Evolutionary conservation across 2,888 invertebrate genomes (phyloP).

Genomic region (Drosophila melanosoma): DNA sequence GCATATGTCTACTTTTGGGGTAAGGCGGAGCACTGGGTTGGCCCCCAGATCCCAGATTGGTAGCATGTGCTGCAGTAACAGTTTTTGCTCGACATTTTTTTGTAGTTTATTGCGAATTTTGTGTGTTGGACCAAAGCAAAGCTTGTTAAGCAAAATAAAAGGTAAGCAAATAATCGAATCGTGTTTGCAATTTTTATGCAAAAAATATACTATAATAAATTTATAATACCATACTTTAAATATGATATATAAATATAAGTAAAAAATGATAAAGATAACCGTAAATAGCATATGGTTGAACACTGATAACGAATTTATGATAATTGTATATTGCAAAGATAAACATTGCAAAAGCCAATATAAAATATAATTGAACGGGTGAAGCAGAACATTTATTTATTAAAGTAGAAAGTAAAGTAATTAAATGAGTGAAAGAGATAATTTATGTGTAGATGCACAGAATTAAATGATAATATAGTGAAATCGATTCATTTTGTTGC

Average conservation of each 20-base stretch:
- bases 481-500: background rate
- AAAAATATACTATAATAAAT: conserved; percentile 15
- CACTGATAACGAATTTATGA: conserved; percentile 31
- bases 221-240: conserved; percentile 24
- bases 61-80: conserved; percentile 41
- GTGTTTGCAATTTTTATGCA: conserved; percentile 25
- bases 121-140: conserved; percentile 24
- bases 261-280: conserved; percentile 19
- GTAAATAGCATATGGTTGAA: conserved; percentile 5
- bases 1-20: conserved; percentile 18
- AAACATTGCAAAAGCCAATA: conserved; percentile 14
- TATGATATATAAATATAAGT: background rate
- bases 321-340: conserved; percentile 20
- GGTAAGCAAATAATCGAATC: conserved; percentile 67
- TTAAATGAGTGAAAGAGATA: background rate
- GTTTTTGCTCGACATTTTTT: conserved; percentile 40
- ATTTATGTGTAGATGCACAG: background rate
- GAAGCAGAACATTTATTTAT: background rate
- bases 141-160: conserved; percentile 67
- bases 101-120: conserved; percentile 24
- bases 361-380: conserved; percentile 10
- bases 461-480: background rate
- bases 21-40: conserved; percentile 20
- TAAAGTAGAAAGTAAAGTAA: background rate
- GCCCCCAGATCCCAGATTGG: conserved; percentile 14